A percentile compares a stretch with the other conserved stretches of the same genome.
phyloP scores from a whole-genome alignment of 2,113 vertebrate species.

The Tenrec ecaudatus region DNA sequence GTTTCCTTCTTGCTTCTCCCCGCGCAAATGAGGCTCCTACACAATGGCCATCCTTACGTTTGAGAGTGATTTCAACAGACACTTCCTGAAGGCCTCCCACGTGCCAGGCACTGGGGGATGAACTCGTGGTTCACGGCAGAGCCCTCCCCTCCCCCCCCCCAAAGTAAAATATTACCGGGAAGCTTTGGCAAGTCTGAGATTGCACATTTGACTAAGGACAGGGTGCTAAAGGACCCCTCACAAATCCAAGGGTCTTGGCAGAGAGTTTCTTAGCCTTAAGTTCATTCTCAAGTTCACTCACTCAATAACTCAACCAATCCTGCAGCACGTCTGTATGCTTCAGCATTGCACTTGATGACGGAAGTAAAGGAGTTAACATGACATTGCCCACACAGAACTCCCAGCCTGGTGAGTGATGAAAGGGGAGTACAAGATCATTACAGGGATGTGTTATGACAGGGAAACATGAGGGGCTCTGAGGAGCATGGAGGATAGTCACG shows the following conservation, averaged over 20 bases:
- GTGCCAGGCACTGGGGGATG: not conserved
- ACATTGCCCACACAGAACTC: not conserved
- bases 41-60: not conserved
- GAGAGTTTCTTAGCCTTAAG: not conserved
- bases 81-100: not conserved
- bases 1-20: conserved; percentile 29
- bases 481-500: not conserved
- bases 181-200: not conserved
- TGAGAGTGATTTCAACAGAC: conserved; percentile 22
- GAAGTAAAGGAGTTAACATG: not conserved
- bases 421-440: not conserved
- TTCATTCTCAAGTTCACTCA: not conserved
- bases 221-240: not conserved
- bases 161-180: not conserved
- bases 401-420: not conserved
- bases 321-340: not conserved
- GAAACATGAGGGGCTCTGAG: not conserved
- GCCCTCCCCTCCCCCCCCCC: no score
- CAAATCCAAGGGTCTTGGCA: not conserved
- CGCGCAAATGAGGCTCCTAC: conserved; percentile 34
- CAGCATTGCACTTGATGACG: not conserved
- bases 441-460: not conserved
- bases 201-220: not conserved
- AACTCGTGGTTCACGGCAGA: not conserved
- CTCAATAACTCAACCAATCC: not conserved